Conservation (phyloP, 1,140 invertebrate genomes). For the Atta cephalotes region DNA sequence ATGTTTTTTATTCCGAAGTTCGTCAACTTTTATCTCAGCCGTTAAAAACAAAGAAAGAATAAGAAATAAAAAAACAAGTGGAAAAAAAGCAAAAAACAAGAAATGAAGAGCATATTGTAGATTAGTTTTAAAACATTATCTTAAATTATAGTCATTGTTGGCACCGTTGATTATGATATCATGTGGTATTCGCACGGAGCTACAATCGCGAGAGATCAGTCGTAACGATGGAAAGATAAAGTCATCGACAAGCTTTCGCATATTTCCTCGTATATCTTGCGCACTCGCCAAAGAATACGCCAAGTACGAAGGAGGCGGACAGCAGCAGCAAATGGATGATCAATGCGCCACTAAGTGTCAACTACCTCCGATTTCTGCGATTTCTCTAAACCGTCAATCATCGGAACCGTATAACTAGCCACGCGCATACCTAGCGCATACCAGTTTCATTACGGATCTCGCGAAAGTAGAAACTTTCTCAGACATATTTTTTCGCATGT, state of each 20-base stretch:
- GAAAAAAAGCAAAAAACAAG: too few species aligned
- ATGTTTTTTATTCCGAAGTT: too few species aligned
- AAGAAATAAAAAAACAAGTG: too few species aligned
- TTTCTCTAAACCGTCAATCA: slow-evolving; percentile 58
- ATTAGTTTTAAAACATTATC: slow-evolving; percentile 3
- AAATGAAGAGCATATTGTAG: too few species aligned
- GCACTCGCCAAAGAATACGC: slow-evolving; percentile 58
- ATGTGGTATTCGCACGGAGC: slow-evolving; percentile 15
- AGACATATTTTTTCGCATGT: slow-evolving; percentile 14
- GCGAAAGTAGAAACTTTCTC: slow-evolving; percentile 59
- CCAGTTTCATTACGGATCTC: slow-evolving; percentile 43
- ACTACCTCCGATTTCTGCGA: slow-evolving; percentile 57
- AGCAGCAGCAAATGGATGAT: slow-evolving; percentile 58
- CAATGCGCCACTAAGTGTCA: slow-evolving; percentile 50
- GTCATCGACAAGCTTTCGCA: background rate
- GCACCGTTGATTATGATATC: slow-evolving; percentile 43
- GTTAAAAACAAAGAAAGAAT: too few species aligned
- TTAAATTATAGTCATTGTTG: background rate
- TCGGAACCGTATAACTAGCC: background rate
- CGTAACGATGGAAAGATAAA: slow-evolving; percentile 53
- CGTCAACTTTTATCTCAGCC: too few species aligned
- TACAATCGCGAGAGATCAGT: slow-evolving; percentile 15
- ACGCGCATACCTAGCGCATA: slow-evolving; percentile 9
- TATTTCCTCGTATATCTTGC: slow-evolving; percentile 47
- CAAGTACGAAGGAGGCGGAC: slow-evolving; percentile 55